Evolutionary conservation across 1,140 invertebrate species (phyloP).

Genomic region (Aradophagus sp.): DNA sequence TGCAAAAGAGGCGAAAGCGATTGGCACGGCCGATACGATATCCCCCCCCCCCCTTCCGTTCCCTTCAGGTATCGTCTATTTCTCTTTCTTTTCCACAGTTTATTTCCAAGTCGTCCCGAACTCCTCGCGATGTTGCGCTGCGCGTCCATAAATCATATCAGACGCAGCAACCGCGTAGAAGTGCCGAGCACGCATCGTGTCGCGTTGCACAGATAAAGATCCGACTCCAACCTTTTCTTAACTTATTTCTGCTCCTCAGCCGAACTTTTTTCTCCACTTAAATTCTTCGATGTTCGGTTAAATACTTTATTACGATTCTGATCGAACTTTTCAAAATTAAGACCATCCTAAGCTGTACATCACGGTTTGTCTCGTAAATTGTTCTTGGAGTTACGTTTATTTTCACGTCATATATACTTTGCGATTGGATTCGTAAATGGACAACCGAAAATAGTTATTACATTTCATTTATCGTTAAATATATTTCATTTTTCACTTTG

Average conservation of each 20-base stretch:
- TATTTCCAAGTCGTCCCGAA: conserved; percentile 50
- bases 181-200: conserved; percentile 60
- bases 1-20: conserved; percentile 60
- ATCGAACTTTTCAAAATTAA: conserved; percentile 18
- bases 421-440: too few relatives aligned
- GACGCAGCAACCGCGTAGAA: conserved; percentile 53
- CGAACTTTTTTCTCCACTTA: conserved; percentile 29
- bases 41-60: conserved; percentile 6
- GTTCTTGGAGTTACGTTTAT: too few relatives aligned
- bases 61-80: conserved; percentile 40
- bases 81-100: conserved; percentile 56
- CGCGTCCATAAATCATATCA: conserved; percentile 52
- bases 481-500: too few relatives aligned
- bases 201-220: conserved; percentile 64
- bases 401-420: too few relatives aligned
- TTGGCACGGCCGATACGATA: conserved; percentile 58
- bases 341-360: background rate
- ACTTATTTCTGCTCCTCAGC: conserved; percentile 40
- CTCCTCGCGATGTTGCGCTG: conserved; percentile 48
- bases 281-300: conserved; percentile 17
- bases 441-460: too few relatives aligned
- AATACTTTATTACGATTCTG: conserved; percentile 28
- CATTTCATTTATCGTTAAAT: too few relatives aligned
- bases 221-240: conserved; percentile 39
- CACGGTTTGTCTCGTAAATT: too few relatives aligned